phyloP scores from a whole-genome alignment of 2,888 invertebrate genomes.

The Drosophila kambysellisi region DNA sequence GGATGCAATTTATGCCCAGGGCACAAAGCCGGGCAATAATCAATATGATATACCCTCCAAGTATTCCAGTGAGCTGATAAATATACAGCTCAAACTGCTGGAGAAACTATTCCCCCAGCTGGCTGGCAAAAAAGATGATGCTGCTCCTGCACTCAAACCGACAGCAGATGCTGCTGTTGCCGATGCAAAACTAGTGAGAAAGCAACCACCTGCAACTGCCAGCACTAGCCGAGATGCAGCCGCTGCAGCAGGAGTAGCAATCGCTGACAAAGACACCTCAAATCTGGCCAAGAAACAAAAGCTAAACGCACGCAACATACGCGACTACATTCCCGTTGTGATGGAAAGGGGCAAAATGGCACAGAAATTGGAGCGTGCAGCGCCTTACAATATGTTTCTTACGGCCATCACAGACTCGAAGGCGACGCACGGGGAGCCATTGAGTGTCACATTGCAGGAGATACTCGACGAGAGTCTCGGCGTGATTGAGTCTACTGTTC shows the following conservation, averaged over 20 bases:
- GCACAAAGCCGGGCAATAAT: constrained; percentile 80
- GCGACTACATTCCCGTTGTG: constrained; percentile 86
- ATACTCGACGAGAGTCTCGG: constrained; percentile 92
- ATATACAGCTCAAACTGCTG: constrained; percentile 88
- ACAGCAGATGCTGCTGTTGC: neutral
- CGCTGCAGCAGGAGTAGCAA: constrained; percentile 30
- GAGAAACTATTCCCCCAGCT: constrained; percentile 81
- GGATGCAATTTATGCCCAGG: constrained; percentile 87
- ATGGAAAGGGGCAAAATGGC: constrained; percentile 88
- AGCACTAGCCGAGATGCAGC: constrained; percentile 36
- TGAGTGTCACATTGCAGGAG: constrained; percentile 91
- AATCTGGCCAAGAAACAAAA: constrained; percentile 83
- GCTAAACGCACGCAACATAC: constrained; percentile 79
- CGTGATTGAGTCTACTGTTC: constrained; percentile 90
- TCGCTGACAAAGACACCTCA: constrained; percentile 50
- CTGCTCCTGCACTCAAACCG: constrained; percentile 7
- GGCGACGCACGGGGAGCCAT: constrained; percentile 88
- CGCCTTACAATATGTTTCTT: constrained; percentile 91
- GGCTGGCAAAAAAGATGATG: neutral
- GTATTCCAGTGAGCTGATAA: constrained; percentile 86
- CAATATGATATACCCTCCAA: constrained; percentile 87
- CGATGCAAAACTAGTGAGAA: neutral
- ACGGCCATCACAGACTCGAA: constrained; percentile 89
- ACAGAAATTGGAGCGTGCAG: constrained; percentile 88
- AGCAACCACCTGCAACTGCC: constrained; percentile 8